Evolutionary conservation across 2,888 invertebrate species (phyloP), one percentile per base, ranked within the genome.

Genomic region (Stenodema calcarata): DNA sequence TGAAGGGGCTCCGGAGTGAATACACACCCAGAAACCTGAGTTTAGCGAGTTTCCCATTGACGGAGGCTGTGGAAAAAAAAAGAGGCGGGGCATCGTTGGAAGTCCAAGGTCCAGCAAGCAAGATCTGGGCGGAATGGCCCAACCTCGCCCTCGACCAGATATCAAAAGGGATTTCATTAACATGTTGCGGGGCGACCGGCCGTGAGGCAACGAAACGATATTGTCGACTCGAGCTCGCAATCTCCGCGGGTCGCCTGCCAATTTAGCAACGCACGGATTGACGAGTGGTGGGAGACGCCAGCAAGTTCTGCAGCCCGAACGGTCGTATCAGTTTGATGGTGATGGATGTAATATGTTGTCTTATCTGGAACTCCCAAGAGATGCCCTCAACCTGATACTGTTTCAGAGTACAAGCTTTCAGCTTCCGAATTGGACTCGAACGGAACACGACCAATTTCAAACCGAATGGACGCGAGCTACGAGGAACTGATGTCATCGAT

Each of bases 91-190:
- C 62, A 9, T 18, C 23, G 62, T 18, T 4, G 23, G 27, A 62
- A 27, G 18, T 27, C 62, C 18, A 62, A 27, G 62, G 23, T 9
- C 12, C 62, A 7, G 47, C 12, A 73, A 35, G 30, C 73, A 73
- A 73, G 73, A 73, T 73, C 73, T 30, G 73, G 73, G n/a, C 73
- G 73, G 73, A 73, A 73, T 73, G 73, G 35, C 28, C 35, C 41
- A 73, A 73, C 73, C 14, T 27, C 35, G 41, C 73, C 73, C 41
- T 73, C 78, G 41, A 78, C 41, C 35, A 42, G 78, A 44, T 78
- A 78, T 78, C 78, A 78, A 78, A 70, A 78, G 78, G 78, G 78
- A 78, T 78, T 78, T 78, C 78, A 78, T 78, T 78, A 78, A 78
- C 78, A 78, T 78, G 78, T 78, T 78, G 78, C 78, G 41, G 78